These are phyloP conservation scores for Ormyrus rosae DNA, from an alignment of 2,888 invertebrate species.

Conservation along the genomic window DNA sequence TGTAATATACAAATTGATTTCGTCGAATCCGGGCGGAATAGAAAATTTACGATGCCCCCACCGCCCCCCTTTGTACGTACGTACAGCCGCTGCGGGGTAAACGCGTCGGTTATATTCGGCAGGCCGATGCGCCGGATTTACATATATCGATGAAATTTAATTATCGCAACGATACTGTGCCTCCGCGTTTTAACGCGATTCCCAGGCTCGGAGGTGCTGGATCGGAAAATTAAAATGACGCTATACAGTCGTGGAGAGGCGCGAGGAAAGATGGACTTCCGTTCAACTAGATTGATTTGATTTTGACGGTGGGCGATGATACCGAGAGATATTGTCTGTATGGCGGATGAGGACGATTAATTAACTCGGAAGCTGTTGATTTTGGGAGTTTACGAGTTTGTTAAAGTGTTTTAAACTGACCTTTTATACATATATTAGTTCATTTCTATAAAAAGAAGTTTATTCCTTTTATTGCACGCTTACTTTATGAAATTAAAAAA, in stretches of 20 bases:
- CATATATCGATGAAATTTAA: conserved; percentile 45
- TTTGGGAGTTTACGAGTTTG: too few relatives aligned
- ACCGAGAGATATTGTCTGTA: neutral
- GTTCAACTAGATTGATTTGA: conserved; percentile 21
- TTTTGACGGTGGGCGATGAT: neutral
- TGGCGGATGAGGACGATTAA: neutral
- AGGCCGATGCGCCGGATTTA: conserved; percentile 24
- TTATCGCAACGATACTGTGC: conserved; percentile 43
- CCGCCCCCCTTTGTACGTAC: neutral
- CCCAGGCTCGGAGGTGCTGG: neutral
- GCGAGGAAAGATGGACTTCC: neutral
- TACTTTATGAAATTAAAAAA: too few relatives aligned
- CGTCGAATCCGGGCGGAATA: conserved; percentile 26
- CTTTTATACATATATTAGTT: too few relatives aligned
- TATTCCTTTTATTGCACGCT: too few relatives aligned
- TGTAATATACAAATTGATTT: conserved; percentile 51
- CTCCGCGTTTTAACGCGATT: conserved; percentile 34
- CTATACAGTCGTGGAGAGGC: too few relatives aligned
- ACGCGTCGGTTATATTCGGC: conserved; percentile 27
- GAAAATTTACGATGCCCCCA: conserved; percentile 39
- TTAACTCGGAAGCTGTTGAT: too few relatives aligned
- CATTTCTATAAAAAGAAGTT: too few relatives aligned
- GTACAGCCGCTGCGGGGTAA: conserved; percentile 1
- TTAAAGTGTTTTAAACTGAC: too few relatives aligned
- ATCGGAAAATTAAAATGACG: conserved; percentile 22